Evolutionary conservation across 1,140 invertebrate genomes (phyloP).

Genomic region (Eufriesea mexicana): DNA sequence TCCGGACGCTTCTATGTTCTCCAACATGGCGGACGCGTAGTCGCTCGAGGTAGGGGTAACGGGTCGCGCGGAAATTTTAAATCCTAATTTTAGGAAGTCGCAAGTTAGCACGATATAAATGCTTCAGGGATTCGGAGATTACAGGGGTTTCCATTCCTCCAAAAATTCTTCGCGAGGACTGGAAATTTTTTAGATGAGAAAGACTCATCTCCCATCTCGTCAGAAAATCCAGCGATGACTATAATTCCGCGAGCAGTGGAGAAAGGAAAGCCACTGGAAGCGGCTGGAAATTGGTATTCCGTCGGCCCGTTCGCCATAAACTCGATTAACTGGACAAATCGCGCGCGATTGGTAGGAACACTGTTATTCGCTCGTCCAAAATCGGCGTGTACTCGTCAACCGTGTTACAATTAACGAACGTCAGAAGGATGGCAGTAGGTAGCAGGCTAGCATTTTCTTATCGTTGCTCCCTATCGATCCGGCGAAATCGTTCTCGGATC

Average conservation of each 20-base stretch:
- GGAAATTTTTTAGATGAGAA: neutral
- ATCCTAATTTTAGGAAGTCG: no score
- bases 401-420: constrained; percentile 9
- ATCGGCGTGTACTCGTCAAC: neutral
- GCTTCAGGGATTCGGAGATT: no score
- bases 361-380: constrained; percentile 19
- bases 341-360: neutral
- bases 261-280: neutral
- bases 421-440: neutral
- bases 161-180: neutral
- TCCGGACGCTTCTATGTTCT: no score
- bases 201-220: no score
- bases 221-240: neutral
- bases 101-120: no score
- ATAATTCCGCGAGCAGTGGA: neutral
- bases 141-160: no score
- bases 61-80: no score
- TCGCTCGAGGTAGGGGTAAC: no score
- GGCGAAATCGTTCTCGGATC: neutral
- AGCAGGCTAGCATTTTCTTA: constrained; percentile 25
- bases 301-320: neutral
- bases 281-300: neutral
- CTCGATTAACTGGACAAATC: neutral
- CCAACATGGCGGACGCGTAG: no score
- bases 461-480: constrained; percentile 2